Conservation (phyloP, 2,113 vertebrate species). For the Albula goreensis region DNA sequence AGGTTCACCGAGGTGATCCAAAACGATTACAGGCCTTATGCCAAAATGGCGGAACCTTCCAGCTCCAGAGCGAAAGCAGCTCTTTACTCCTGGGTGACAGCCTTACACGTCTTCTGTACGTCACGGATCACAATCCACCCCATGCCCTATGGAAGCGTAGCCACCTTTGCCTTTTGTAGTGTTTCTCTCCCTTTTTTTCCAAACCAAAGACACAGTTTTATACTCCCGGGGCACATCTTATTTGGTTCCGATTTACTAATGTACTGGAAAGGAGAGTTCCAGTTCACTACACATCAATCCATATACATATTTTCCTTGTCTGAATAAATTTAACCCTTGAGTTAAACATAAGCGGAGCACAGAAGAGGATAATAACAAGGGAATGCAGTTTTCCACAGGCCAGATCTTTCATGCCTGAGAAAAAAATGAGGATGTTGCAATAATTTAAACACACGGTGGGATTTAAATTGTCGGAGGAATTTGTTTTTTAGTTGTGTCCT, state of each 20-base stretch:
- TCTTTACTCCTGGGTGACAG: not conserved
- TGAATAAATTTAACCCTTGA: conserved; percentile 2
- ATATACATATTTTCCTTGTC: conserved; percentile 4
- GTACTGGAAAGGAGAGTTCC: conserved; percentile 44
- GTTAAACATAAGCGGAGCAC: conserved; percentile 1
- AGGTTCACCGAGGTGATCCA: not conserved
- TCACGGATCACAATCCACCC: not conserved
- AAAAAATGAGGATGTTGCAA: not conserved
- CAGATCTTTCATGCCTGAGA: not conserved
- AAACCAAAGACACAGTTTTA: conserved; percentile 26
- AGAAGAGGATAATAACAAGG: not conserved
- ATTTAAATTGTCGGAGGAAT: not conserved
- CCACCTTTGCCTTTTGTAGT: not conserved
- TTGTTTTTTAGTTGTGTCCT: not conserved
- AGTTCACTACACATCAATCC: conserved; percentile 35
- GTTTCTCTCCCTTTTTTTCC: not conserved
- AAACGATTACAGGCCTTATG: not conserved
- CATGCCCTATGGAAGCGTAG: not conserved
- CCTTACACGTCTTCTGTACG: not conserved
- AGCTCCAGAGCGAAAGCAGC: not conserved
- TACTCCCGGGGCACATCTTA: conserved; percentile 31
- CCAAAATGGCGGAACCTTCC: not conserved
- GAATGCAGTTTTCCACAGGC: not conserved
- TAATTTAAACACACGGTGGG: not conserved
- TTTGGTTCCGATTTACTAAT: conserved; percentile 49